Percentiles rank a stretch among this genome's conserved stretches.
These are phyloP conservation scores for Hypomesus transpacificus DNA, from an alignment of 2,113 vertebrate species.

Conservation along the genomic window DNA sequence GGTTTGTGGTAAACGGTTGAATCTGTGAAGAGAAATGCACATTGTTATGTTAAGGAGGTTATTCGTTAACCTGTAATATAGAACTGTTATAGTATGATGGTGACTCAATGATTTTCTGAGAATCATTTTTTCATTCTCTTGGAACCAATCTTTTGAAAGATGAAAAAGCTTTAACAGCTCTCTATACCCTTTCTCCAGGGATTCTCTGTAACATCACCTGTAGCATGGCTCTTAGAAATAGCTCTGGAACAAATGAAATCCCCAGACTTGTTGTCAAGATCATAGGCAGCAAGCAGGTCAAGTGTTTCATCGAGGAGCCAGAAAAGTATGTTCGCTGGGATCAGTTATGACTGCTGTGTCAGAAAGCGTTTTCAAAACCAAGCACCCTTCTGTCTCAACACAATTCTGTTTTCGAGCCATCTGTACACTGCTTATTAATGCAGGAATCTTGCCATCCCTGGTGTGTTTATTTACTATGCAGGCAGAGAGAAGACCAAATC, in stretches of 20 bases:
- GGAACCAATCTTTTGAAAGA: background rate
- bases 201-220: background rate
- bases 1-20: background rate
- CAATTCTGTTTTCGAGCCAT: background rate
- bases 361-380: background rate
- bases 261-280: slow-evolving; percentile 64
- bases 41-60: background rate
- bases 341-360: background rate
- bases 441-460: too few species aligned
- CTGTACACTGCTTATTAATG: background rate
- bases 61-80: too few species aligned
- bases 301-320: slow-evolving; percentile 46
- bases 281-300: slow-evolving; percentile 59
- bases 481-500: too few species aligned
- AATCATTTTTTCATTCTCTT: background rate
- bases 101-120: too few species aligned
- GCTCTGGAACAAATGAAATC: slow-evolving; percentile 21
- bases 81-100: too few species aligned
- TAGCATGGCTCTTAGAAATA: slow-evolving; percentile 36
- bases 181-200: background rate
- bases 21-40: background rate
- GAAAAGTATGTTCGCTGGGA: slow-evolving; percentile 35
- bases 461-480: too few species aligned
- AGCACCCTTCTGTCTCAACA: background rate
- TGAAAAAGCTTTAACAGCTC: background rate